Conservation (phyloP, 2,797 vertebrate species). For the Phoebastria nigripes region DNA sequence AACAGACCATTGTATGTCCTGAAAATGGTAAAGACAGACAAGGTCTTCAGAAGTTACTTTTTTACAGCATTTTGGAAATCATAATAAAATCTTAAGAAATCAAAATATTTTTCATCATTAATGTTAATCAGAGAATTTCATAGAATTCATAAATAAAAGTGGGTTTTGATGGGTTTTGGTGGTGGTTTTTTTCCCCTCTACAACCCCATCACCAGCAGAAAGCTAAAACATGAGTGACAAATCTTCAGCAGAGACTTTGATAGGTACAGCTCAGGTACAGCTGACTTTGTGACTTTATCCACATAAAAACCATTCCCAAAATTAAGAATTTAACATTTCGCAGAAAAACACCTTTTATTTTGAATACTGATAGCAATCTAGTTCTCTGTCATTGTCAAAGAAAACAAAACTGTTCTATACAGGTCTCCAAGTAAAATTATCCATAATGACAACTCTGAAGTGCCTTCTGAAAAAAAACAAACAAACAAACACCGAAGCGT, state of each 20-base stretch:
- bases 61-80: not conserved
- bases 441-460: not conserved
- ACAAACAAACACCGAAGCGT: not conserved
- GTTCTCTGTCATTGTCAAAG: not conserved
- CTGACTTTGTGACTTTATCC: not conserved
- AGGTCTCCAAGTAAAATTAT: not conserved
- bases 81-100: not conserved
- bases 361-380: not conserved
- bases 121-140: not conserved
- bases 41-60: not conserved
- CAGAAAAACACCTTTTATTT: not conserved
- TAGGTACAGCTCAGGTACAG: not conserved
- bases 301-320: not conserved
- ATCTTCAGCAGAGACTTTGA: not conserved
- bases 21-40: not conserved
- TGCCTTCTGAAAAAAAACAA: not conserved
- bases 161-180: rapidly evolving
- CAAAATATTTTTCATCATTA: not conserved
- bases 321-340: not conserved
- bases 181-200: rapidly evolving
- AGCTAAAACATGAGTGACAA: not conserved
- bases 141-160: not conserved
- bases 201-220: not conserved
- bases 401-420: not conserved
- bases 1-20: not conserved